Percentiles rank a stretch among this genome's conserved stretches.
Evolutionary conservation across 2,113 vertebrate species (phyloP).

Genomic region (Pygoscelis antarcticus): DNA sequence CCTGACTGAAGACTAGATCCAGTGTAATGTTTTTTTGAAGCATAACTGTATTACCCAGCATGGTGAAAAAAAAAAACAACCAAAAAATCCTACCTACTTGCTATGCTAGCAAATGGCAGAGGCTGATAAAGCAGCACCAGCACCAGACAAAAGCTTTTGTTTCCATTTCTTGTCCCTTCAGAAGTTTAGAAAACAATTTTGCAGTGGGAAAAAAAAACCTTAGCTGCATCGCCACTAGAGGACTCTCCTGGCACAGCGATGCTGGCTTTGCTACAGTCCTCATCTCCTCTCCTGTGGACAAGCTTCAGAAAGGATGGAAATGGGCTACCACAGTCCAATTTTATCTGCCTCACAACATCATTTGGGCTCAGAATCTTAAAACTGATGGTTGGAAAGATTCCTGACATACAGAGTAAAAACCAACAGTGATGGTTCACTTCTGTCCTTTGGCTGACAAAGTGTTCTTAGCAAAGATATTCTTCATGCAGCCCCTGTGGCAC

Average conservation of each 20-base stretch:
- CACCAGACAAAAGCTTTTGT: background rate
- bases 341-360: background rate
- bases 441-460: background rate
- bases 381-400: background rate
- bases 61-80: no score
- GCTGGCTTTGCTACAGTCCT: background rate
- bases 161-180: background rate
- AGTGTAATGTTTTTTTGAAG: background rate
- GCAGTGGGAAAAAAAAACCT: background rate
- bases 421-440: background rate
- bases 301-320: background rate
- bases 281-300: background rate
- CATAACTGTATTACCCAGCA: background rate
- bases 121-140: background rate
- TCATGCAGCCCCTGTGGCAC: background rate
- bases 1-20: background rate
- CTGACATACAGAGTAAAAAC: background rate
- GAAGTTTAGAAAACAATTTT: background rate
- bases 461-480: background rate
- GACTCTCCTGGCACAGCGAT: slow-evolving; percentile 19
- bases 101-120: background rate
- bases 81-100: background rate
- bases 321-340: background rate
- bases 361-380: background rate
- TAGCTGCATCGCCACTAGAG: slow-evolving; percentile 29